Conservation (phyloP, 2,797 vertebrate species). For the Sebastes goodei region DNA sequence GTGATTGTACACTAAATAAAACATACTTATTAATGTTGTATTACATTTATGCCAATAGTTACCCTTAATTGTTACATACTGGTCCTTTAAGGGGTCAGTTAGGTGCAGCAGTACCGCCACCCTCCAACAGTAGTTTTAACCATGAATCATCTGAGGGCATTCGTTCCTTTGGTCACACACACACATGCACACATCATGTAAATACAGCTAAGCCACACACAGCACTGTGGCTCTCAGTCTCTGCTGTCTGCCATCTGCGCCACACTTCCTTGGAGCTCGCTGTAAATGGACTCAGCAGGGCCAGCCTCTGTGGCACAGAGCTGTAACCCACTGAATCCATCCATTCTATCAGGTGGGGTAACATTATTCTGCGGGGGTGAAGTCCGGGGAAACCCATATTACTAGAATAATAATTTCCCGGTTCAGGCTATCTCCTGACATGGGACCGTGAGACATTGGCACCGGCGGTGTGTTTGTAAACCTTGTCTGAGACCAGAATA, state of each 20-base stretch:
- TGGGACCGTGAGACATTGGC: slow-evolving; percentile 40
- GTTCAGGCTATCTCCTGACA: slow-evolving; percentile 42
- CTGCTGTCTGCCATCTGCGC: slow-evolving; percentile 3
- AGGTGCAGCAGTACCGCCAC: not conserved
- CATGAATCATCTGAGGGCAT: not conserved
- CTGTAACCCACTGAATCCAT: slow-evolving; percentile 31
- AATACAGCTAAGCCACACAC: not conserved
- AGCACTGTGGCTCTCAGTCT: not conserved
- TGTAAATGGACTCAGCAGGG: slow-evolving; percentile 24
- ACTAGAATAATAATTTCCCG: slow-evolving; percentile 55
- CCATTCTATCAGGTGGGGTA: slow-evolving; percentile 30
- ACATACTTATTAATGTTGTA: too few relatives aligned
- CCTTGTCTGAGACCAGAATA: slow-evolving; percentile 64
- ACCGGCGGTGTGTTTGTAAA: slow-evolving; percentile 60
- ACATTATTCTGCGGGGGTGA: slow-evolving; percentile 46
- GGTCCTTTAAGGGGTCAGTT: not conserved
- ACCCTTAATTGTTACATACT: too few relatives aligned
- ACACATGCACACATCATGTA: not conserved
- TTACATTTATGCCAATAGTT: too few relatives aligned
- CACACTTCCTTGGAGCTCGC: not conserved
- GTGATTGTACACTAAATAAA: too few relatives aligned
- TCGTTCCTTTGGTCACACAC: not conserved
- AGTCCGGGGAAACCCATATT: slow-evolving; percentile 42
- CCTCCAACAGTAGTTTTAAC: not conserved
- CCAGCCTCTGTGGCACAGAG: slow-evolving; percentile 1